Percentiles rank a stretch among this genome's conserved stretches.
phyloP scores from a whole-genome alignment of 2,888 invertebrate genomes.

The Pocota personata region DNA sequence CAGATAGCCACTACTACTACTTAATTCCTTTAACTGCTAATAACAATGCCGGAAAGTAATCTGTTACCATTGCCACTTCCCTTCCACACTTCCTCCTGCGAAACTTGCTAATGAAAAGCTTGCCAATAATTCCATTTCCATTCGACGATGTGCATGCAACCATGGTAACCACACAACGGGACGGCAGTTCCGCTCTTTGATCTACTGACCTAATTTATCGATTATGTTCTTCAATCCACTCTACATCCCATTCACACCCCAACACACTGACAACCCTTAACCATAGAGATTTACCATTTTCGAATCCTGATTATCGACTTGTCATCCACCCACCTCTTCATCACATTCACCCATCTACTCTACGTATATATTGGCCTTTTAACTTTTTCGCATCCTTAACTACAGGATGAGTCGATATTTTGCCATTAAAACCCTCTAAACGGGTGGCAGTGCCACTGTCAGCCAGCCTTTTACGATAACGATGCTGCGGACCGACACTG shows the following conservation, averaged over 20 bases:
- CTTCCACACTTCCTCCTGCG: not conserved
- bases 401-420: constrained; percentile 46
- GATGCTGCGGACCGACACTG: constrained; percentile 9
- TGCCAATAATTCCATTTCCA: constrained; percentile 22
- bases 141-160: constrained; percentile 7
- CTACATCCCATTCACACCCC: not conserved
- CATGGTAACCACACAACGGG: constrained; percentile 36
- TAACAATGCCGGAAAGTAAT: constrained; percentile 30
- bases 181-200: constrained; percentile 60
- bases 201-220: constrained; percentile 71
- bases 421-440: constrained; percentile 45
- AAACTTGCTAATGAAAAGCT: constrained; percentile 39
- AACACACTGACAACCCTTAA: constrained; percentile 15
- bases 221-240: constrained; percentile 42
- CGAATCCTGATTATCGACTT: constrained; percentile 70
- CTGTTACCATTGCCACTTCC: not conserved
- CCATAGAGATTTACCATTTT: constrained; percentile 56
- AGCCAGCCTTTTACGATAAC: constrained; percentile 28
- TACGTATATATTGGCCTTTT: constrained; percentile 34
- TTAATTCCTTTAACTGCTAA: not conserved
- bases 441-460: constrained; percentile 4
- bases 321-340: constrained; percentile 23
- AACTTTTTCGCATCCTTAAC: constrained; percentile 56
- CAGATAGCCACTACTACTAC: not conserved
- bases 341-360: not conserved